Conservation (phyloP, 1,140 invertebrate genomes). For the Ptiloglossa arizonensis region DNA sequence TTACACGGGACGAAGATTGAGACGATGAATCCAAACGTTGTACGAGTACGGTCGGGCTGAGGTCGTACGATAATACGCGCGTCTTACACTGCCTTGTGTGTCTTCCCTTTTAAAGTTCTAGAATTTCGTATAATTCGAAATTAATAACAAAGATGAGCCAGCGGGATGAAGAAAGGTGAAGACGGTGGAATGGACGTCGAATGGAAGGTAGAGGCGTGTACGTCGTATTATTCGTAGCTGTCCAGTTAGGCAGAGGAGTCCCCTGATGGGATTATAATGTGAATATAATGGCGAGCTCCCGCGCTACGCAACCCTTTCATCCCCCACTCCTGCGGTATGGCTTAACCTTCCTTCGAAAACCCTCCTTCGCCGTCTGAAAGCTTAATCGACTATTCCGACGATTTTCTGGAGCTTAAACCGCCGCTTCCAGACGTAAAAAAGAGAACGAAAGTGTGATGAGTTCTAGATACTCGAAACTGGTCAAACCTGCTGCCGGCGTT, state of each 20-base stretch:
- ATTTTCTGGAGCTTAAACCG: slow-evolving; percentile 55
- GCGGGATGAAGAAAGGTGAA: slow-evolving; percentile 2
- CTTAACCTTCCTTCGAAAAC: slow-evolving; percentile 42
- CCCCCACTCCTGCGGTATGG: slow-evolving; percentile 45
- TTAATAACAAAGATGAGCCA: slow-evolving; percentile 36
- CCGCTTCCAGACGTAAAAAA: slow-evolving; percentile 9
- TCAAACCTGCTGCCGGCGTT: slow-evolving; percentile 10
- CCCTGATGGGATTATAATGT: slow-evolving; percentile 79
- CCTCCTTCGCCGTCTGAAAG: slow-evolving; percentile 32
- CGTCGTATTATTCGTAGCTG: slow-evolving; percentile 67
- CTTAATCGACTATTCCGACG: slow-evolving; percentile 43
- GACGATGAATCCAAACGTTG: slow-evolving; percentile 20
- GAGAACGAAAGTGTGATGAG: slow-evolving; percentile 53
- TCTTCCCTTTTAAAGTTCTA: neutral
- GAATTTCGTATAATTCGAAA: slow-evolving; percentile 22
- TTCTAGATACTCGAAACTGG: slow-evolving; percentile 37
- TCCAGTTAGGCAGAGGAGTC: slow-evolving; percentile 70
- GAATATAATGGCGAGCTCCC: slow-evolving; percentile 78
- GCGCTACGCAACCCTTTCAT: slow-evolving; percentile 70
- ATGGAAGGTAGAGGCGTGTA: slow-evolving; percentile 47
- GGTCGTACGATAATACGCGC: neutral
- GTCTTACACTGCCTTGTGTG: neutral
- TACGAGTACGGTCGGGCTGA: too few species aligned
- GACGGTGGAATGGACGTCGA: slow-evolving; percentile 24
- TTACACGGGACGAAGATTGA: neutral